These are phyloP conservation scores for Hydroisotoma schaefferi DNA, from an alignment of 2,888 invertebrate genomes.

Conservation along the genomic window DNA sequence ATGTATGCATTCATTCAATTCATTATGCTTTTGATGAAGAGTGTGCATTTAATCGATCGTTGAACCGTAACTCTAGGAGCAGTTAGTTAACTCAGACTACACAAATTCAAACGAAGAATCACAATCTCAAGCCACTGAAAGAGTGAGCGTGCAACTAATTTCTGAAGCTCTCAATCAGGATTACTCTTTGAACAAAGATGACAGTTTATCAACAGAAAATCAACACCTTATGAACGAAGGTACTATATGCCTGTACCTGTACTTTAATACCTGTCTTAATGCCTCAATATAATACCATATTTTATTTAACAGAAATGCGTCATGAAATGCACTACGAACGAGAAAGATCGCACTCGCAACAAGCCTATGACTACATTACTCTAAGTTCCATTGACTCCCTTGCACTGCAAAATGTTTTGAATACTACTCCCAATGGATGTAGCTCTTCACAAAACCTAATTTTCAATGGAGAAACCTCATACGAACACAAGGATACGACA, in stretches of 20 bases:
- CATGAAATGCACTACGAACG: neutral
- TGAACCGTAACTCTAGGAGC: no score
- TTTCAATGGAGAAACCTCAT: neutral
- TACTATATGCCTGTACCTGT: no score
- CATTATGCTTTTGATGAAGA: neutral
- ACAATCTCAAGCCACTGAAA: neutral
- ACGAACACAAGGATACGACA: neutral
- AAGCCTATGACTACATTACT: neutral
- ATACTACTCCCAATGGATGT: neutral
- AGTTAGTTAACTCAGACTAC: neutral
- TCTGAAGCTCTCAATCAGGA: slow-evolving; percentile 5
- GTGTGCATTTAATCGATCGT: neutral
- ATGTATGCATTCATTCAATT: neutral
- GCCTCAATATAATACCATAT: no score
- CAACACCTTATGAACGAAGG: no score
- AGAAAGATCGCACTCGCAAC: neutral
- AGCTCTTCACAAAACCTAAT: neutral
- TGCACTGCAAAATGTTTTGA: neutral
- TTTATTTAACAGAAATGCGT: no score
- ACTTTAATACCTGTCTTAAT: no score
- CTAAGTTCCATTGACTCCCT: neutral
- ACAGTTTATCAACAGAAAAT: no score
- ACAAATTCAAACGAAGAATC: neutral
- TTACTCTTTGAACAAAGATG: neutral
- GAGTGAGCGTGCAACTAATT: slow-evolving; percentile 5